A percentile compares a stretch with the other conserved stretches of the same genome.
These are phyloP conservation scores for Xerus rutilus DNA, from an alignment of 2,797 vertebrate genomes.

Conservation along the genomic window DNA sequence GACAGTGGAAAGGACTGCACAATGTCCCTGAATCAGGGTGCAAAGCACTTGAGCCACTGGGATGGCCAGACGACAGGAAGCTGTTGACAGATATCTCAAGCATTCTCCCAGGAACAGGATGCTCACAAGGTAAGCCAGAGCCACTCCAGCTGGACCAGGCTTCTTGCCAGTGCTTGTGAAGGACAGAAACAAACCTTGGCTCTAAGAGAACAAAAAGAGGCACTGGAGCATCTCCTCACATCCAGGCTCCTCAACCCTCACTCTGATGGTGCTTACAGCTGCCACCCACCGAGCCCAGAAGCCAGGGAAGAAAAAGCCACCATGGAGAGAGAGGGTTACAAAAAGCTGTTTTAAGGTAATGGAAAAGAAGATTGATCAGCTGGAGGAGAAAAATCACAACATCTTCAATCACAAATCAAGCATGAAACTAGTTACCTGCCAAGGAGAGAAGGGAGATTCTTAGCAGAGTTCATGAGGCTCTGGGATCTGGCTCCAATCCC, in stretches of 20 bases:
- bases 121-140: neutral
- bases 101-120: neutral
- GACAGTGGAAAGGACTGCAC: neutral
- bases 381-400: conserved; percentile 60
- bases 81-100: neutral
- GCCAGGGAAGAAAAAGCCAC: neutral
- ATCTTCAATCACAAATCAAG: conserved; percentile 56
- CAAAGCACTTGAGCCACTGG: neutral
- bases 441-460: neutral
- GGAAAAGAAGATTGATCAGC: conserved; percentile 53
- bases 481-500: neutral
- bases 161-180: rapidly evolving
- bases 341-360: conserved; percentile 61
- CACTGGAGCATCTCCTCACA: neutral
- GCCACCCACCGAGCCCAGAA: neutral
- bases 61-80: neutral
- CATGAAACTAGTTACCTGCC: conserved; percentile 1
- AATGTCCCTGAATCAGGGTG: neutral
- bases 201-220: conserved; percentile 5
- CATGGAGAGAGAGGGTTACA: neutral
- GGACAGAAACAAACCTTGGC: neutral
- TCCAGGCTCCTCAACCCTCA: neutral
- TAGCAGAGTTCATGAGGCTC: neutral
- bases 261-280: neutral
- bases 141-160: neutral